Base-by-base conservation (phyloP, 1,140 invertebrate species). In the Chionoecetes opilio region DNA sequence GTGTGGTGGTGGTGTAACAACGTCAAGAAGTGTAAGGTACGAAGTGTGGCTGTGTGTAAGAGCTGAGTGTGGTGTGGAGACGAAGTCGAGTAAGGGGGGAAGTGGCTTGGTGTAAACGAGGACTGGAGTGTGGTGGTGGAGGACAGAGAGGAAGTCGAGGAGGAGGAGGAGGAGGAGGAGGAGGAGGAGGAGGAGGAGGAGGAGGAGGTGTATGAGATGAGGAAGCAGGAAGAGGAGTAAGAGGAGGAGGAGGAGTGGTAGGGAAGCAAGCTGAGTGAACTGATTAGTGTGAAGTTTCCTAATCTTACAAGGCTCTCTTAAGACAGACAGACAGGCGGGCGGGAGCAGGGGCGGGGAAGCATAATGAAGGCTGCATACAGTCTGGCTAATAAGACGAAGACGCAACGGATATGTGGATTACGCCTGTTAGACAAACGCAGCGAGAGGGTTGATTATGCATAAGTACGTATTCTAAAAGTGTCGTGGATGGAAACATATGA, bases 281-380 rank as follows among this genome's bases (percentile, higher is more conserved):
- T 75, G 63, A 75, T 75, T 75, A 75, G 63, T 17, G 63, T 75
- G 63, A 75, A 75, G 63, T 75, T 75, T 75, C 63, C 11, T 75
- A 75, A 75, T 75, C 63, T 75, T 75, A 75, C 63, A 75, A 75
- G 63, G 21, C 63, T 75, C 63, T 75, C n/a, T 75, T n/a, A 75
- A 75, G n/a, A n/a, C 63, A 75, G 63, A 75, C 63, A 75, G 63
- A 75, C 11, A 75, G 63, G n/a, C 63, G 21, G 63, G n/a, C n/a
- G 21, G 63, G n/a, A n/a, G 6, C 63, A 75, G 63, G 26, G 63
- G n/a, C 63, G 63, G 26, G 1, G 63, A 75, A 75, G n/a, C 21
- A n/a, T 75, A n/a, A 75, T n/a, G 63, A n/a, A 21, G 6, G n/a
- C 26, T 26, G n/a, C 63, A 75, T 17, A 75, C 6, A 9, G 46